These are phyloP conservation scores for Smutsia gigantea DNA, from an alignment of 2,797 vertebrate species.

Conservation along the genomic window DNA sequence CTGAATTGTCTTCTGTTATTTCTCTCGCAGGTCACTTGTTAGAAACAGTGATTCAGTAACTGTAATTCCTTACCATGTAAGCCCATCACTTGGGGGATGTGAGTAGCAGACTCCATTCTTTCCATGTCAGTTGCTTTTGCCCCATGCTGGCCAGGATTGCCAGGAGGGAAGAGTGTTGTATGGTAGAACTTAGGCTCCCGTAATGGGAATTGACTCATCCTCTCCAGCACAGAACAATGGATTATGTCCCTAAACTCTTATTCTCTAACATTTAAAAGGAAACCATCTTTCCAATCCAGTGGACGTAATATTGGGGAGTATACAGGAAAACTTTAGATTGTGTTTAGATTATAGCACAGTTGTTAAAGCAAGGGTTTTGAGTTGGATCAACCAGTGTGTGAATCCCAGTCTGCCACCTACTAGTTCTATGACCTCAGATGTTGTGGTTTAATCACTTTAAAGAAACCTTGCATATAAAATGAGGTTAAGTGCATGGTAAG, in stretches of 20 bases:
- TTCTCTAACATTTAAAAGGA: neutral
- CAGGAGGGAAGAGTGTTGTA: neutral
- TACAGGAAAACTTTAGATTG: neutral
- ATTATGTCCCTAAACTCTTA: neutral
- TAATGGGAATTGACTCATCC: neutral
- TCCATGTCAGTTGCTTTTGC: neutral
- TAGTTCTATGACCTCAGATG: neutral
- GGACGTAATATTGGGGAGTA: neutral
- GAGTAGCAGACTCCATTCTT: neutral
- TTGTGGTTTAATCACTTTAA: neutral
- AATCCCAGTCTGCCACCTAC: neutral
- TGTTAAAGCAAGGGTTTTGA: neutral
- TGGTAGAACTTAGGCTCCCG: no score
- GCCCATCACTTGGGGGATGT: no score
- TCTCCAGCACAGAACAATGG: neutral
- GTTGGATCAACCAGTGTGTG: neutral
- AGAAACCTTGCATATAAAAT: neutral
- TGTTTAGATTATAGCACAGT: neutral
- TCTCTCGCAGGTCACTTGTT: neutral
- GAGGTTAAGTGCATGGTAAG: neutral
- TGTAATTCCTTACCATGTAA: neutral
- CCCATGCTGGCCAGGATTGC: neutral
- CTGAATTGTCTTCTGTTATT: neutral
- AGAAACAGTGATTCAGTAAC: neutral
- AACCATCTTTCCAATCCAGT: neutral